Evolutionary conservation across 2,797 vertebrate genomes (phyloP), one percentile per base, ranked within the genome.

Genomic region (Bradypus variegatus): DNA sequence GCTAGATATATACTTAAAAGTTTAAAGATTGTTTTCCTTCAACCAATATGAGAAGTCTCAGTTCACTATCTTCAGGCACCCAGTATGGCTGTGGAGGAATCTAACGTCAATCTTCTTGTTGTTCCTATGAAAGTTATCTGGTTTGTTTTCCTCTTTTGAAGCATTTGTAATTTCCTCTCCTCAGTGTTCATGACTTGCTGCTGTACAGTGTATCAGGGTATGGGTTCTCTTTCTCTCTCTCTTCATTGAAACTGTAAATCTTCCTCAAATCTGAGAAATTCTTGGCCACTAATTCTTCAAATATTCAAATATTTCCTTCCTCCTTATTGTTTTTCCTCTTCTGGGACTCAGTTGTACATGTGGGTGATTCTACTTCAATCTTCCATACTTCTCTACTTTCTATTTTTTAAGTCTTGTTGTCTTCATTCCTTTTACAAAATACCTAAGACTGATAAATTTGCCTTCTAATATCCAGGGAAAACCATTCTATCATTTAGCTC

Each of bases 51-150:
- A 36, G 38, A 11, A 21, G 33, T 19, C 2, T 50, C 76, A 1
- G 15, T 23, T 11, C 16, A 4, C 3, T 19, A 0, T 13, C 76
- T 27, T 5, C 15, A 16, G 16, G 6, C 6, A 19, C 31, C 31
- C 41, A 8, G 7, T 11, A 0, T 13, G 41, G 41, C 41, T 12
- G 41, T 9, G 36, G 45, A 41, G 7, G 8, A 53, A 2, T 14
- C 15, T 4, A 58, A 4, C 38, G 11, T 31, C 36, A 29, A 0
- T 36, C 25, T 33, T 53, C 4, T 7, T 58, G 36, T 12, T 4
- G 18, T 16, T 25, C 73, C 45, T 73, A 33, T 64, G 60, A 65
- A 55, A 45, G 12, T 31, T 31, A 14, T 16, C 12, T 8, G 70
- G 4, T 8, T 62, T 45, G 14, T 53, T 78, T 14, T 11, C n/a